phyloP scores from a whole-genome alignment of 2,797 vertebrate genomes.

The Helarctos malayanus region DNA sequence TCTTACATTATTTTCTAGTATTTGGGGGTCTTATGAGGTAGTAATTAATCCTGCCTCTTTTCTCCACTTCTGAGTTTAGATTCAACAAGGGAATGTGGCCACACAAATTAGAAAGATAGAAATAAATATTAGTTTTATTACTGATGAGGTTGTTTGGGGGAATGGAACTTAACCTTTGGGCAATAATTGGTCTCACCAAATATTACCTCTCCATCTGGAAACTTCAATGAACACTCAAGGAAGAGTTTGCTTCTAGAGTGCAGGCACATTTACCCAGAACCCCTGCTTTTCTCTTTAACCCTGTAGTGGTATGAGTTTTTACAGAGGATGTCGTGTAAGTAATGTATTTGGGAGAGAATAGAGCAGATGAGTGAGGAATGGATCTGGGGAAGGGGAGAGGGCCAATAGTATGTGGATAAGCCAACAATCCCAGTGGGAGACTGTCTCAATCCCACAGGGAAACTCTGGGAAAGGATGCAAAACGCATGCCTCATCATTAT shows the following conservation, averaged over 20 bases:
- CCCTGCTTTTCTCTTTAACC: neutral
- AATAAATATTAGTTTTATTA: conserved; percentile 22
- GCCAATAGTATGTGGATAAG: neutral
- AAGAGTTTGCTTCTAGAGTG: neutral
- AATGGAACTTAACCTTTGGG: neutral
- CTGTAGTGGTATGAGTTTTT: neutral
- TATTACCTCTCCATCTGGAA: neutral
- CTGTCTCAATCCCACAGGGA: neutral
- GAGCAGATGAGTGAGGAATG: neutral
- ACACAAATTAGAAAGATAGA: neutral
- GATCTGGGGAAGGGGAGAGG: neutral
- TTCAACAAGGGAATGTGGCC: conserved; percentile 3
- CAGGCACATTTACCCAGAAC: neutral
- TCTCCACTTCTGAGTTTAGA: conserved; percentile 40
- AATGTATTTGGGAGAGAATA: neutral
- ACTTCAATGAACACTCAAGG: neutral
- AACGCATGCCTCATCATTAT: neutral
- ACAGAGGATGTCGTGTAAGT: neutral
- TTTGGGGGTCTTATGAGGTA: neutral
- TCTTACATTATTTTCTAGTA: neutral
- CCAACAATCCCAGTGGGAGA: neutral
- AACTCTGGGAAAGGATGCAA: neutral
- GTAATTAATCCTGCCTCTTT: neutral
- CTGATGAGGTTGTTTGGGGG: neutral
- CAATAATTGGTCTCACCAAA: neutral